Conservation (phyloP, 2,113 vertebrate genomes). For the Gambusia affinis region DNA sequence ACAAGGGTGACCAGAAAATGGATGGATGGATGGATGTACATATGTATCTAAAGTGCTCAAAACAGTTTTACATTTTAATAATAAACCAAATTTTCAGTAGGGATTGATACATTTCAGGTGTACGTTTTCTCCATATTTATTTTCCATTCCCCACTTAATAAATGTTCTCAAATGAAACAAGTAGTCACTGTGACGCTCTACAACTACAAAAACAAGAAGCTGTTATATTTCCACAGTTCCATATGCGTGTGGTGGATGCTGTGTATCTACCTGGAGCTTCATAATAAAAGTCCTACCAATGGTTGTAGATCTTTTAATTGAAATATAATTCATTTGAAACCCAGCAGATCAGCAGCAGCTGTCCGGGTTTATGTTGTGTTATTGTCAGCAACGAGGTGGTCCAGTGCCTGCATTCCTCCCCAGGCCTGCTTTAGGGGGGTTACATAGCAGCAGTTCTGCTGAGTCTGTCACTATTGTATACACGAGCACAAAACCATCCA, state of each 20-base stretch:
- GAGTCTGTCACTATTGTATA: constrained; percentile 41
- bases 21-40: too few relatives aligned
- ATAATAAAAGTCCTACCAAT: not conserved
- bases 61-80: too few relatives aligned
- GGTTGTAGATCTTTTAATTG: not conserved
- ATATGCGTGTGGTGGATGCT: not conserved
- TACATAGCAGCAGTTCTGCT: constrained; percentile 49
- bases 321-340: not conserved
- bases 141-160: too few relatives aligned
- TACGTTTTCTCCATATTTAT: too few relatives aligned
- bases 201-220: too few relatives aligned
- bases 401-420: constrained; percentile 9
- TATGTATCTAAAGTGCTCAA: too few relatives aligned
- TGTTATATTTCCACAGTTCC: not conserved
- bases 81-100: too few relatives aligned
- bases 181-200: too few relatives aligned
- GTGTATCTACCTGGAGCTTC: too few relatives aligned
- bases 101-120: too few relatives aligned
- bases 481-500: constrained; percentile 11
- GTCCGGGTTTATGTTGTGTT: constrained; percentile 2
- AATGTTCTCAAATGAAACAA: too few relatives aligned
- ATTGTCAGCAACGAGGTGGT: constrained; percentile 14
- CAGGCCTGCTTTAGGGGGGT: constrained; percentile 27
- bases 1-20: too few relatives aligned
- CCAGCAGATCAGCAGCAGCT: constrained; percentile 6